Evolutionary conservation across 2,797 vertebrate species (phyloP), one percentile per base, ranked within the genome.

Genomic region (Ciconia nigra): DNA sequence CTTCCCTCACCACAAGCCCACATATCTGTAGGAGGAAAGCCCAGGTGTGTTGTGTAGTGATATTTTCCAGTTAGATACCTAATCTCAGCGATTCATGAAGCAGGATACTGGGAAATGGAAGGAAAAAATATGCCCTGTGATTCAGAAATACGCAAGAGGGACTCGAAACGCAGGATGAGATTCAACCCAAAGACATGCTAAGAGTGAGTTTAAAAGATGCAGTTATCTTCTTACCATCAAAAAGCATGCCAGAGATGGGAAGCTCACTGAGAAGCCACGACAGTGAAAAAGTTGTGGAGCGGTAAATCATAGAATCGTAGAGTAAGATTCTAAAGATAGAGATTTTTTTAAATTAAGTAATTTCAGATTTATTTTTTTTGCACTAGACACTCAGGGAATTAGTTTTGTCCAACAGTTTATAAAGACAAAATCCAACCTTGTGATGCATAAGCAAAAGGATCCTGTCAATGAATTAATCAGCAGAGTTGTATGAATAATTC

Each of bases 31-130:
- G 92, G 93, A 95, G 77, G 93, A 92, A 84, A 92, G 92, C 54
- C 88, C 93, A 95, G 96, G 85, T 97, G 94, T 94, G 88, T 76
- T 93, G 54, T 94, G 65, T 65, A 72, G 88, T 65, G 90, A n/a
- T 79, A n/a, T 87, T 90, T 96, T 95, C 66, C 46, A 90, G 29
- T 26, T 71, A 66, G 77, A 89, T 67, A 76, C 24, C 42, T 76
- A 82, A 78, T 72, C 77, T 76, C 66, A 76, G 33, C 0, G 10
- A 74, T 86, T 94, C 46, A 39, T 2, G 11, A 84, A 96, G 87
- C 26, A 86, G 22, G 42, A 88, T 78, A 72, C 25, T 42, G 62
- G n/a, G 39, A 79, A 88, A 92, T 25, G 12, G 39, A 66, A 86
- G 39, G 29, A 62, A 88, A 92, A 91, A 41, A 37, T 20, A 66